Evolutionary conservation across 2,888 invertebrate species (phyloP).

Genomic region (Xiphydria camelus): DNA sequence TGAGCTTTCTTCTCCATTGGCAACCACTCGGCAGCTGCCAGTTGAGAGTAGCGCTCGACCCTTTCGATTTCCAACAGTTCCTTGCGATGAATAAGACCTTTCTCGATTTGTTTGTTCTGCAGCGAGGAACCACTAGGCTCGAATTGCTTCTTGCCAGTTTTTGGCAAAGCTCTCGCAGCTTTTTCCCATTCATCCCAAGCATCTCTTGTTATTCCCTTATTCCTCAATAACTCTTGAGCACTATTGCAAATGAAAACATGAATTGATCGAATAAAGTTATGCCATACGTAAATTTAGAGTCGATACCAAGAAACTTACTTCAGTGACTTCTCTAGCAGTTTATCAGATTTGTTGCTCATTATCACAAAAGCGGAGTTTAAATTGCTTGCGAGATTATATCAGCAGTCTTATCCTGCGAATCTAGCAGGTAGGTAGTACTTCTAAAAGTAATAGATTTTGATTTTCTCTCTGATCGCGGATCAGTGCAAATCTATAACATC

Average conservation of each 20-base stretch:
- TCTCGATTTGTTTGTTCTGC: slow-evolving; percentile 65
- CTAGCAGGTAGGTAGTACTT: too few relatives aligned
- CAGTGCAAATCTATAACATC: too few relatives aligned
- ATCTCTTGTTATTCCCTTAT: slow-evolving; percentile 42
- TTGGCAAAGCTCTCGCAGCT: slow-evolving; percentile 59
- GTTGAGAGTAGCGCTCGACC: slow-evolving; percentile 63
- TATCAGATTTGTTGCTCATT: too few relatives aligned
- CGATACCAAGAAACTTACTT: background rate
- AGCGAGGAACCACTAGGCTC: slow-evolving; percentile 64
- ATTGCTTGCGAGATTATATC: too few relatives aligned
- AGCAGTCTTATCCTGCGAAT: too few relatives aligned
- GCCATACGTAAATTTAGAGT: too few relatives aligned
- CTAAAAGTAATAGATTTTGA: too few relatives aligned
- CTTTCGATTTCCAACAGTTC: slow-evolving; percentile 62
- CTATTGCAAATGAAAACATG: slow-evolving; percentile 26
- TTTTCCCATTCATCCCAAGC: slow-evolving; percentile 55
- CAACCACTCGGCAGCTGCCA: slow-evolving; percentile 65
- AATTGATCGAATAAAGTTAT: background rate
- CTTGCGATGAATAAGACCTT: slow-evolving; percentile 61
- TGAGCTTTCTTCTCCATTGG: slow-evolving; percentile 61
- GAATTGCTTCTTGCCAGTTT: slow-evolving; percentile 62
- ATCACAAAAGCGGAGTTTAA: too few relatives aligned
- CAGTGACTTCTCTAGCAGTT: background rate
- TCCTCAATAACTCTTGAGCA: slow-evolving; percentile 43
- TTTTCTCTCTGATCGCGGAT: too few relatives aligned